Evolutionary conservation across 2,888 invertebrate species (phyloP).

Genomic region (Terebella lapidaria): DNA sequence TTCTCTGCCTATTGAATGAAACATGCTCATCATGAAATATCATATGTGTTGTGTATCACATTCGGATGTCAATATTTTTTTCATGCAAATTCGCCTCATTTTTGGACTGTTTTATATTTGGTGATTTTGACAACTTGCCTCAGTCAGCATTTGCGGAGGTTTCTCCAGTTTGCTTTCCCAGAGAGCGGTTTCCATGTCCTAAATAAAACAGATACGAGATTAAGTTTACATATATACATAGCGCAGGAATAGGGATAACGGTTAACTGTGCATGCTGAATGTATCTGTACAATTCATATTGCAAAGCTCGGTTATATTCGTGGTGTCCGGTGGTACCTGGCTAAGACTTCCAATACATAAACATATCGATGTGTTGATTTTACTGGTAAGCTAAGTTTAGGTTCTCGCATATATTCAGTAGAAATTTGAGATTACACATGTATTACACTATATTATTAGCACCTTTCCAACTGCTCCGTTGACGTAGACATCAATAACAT

Average conservation of each 20-base stretch:
- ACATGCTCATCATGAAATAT: not conserved
- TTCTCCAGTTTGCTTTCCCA: slow-evolving; percentile 72
- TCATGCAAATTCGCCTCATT: not conserved
- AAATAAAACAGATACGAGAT: not conserved
- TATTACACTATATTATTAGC: not conserved
- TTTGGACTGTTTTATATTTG: not conserved
- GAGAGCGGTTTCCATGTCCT: slow-evolving; percentile 42
- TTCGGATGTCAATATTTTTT: not conserved
- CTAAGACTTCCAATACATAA: not conserved
- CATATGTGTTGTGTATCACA: not conserved
- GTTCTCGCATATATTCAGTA: too few species aligned
- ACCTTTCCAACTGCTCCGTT: slow-evolving; percentile 76
- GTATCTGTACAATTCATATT: too few species aligned
- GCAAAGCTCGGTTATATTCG: too few species aligned
- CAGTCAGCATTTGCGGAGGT: not conserved
- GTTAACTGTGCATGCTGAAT: too few species aligned
- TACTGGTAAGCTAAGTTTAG: too few species aligned
- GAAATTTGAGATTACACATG: too few species aligned
- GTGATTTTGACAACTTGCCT: not conserved
- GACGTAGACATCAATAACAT: slow-evolving; percentile 92
- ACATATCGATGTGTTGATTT: not conserved
- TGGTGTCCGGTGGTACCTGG: too few species aligned
- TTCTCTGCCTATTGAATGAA: slow-evolving; percentile 44
- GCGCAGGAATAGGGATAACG: too few species aligned
- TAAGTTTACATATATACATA: too few species aligned